Evolutionary conservation across 37 sponge, comb jelly and placozoan species (phyloP), one percentile per base, ranked within the genome.

Genomic region (Chondrosia reniformis): DNA sequence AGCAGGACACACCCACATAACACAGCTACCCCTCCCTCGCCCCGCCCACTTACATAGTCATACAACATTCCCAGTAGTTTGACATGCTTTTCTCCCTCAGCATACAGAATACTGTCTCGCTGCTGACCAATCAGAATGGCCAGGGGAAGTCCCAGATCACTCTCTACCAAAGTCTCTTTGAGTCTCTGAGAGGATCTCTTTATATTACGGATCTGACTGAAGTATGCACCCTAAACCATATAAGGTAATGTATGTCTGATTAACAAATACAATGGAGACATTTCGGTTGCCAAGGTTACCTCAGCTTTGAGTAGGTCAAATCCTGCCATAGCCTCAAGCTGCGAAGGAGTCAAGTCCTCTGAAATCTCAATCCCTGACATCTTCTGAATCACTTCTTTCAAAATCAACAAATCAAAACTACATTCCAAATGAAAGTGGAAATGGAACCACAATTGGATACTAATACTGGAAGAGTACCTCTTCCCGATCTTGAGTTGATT

Each of bases 401-500:
- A 63, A 43, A 98, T 93, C 76, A 95, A 81, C 75, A 98, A 78
- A 64, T 95, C 96, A 76, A 93, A 95, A 56, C 99, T 93, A 41
- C n/a, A n/a, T n/a, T 17, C 45, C 25, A 54, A 43, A 28, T 17
- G 45, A 19, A 4, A 3, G n/a, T 30, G 39, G 31, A 78, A 63
- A 28, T 61, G 41, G 37, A 25, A 63, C 24, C 8, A 17, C 17
- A 36, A 13, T 38, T 79, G 75, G 24, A 74, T 33, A 22, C n/a
- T 19, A 32, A 17, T n/a, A 71, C 10, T 7, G 27, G 8, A 7
- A 24, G 17, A 42, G 39, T 46, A 89, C 94, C 94, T 98, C 79
- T 98, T 98, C 17, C 92, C 96, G 38, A 87, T 84, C 85, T 98
- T 98, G 54, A 98, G 89, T 76, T 98, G 99, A 72, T 98, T 98